phyloP scores from a whole-genome alignment of 2,797 vertebrate genomes.

The Pipistrellus pygmaeus region DNA sequence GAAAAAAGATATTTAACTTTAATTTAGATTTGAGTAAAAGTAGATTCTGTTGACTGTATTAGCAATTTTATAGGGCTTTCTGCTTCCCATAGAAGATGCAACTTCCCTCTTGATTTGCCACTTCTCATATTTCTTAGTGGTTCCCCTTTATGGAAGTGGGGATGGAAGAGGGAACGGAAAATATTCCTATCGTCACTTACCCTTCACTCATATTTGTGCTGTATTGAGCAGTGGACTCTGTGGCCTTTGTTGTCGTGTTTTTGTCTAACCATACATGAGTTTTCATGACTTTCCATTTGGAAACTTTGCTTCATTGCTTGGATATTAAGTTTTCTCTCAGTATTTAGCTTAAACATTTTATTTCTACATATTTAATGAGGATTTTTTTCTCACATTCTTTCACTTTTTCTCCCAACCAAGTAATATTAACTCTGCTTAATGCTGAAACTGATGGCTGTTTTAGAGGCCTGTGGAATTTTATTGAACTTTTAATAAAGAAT shows the following conservation, averaged over 20 bases:
- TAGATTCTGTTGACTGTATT: slow-evolving; percentile 14
- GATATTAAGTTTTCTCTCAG: slow-evolving; percentile 25
- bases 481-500: slow-evolving; percentile 25
- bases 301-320: slow-evolving; percentile 31
- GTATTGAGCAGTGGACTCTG: neutral
- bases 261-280: slow-evolving; percentile 17
- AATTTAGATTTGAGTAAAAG: slow-evolving; percentile 45
- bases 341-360: slow-evolving; percentile 48
- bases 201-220: neutral
- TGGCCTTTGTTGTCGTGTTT: neutral
- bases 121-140: slow-evolving; percentile 65
- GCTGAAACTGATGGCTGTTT: neutral
- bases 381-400: slow-evolving; percentile 44
- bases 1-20: slow-evolving; percentile 46
- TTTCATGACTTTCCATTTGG: slow-evolving; percentile 24
- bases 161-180: neutral
- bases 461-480: neutral
- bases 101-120: slow-evolving; percentile 55
- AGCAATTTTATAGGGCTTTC: slow-evolving; percentile 27
- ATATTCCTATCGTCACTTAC: neutral
- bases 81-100: slow-evolving; percentile 26
- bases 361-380: neutral
- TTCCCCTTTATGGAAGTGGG: slow-evolving; percentile 69
- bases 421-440: slow-evolving; percentile 29
- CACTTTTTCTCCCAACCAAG: slow-evolving; percentile 12